Conservation (phyloP, 1,140 invertebrate genomes). For the Pteromalus puparum region DNA sequence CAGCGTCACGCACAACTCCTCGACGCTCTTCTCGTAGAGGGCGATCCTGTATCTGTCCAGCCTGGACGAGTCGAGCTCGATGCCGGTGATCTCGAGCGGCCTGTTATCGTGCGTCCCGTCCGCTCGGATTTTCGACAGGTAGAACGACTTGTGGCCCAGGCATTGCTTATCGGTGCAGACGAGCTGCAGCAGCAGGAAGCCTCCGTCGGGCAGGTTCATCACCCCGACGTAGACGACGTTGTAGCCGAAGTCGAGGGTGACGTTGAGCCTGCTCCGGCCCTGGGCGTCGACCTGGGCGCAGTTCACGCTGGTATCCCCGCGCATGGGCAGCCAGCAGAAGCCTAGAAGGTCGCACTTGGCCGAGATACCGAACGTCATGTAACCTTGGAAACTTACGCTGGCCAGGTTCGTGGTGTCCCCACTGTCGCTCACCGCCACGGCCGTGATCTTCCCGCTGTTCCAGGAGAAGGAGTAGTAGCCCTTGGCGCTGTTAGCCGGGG, state of each 20-base stretch:
- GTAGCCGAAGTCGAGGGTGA: not conserved
- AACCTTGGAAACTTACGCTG: not conserved
- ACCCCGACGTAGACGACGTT: not conserved
- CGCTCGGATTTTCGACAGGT: not conserved
- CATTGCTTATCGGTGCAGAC: not conserved
- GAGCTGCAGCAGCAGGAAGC: conserved; percentile 10
- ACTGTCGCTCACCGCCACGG: not conserved
- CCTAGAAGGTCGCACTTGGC: not conserved
- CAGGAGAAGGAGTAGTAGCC: not conserved
- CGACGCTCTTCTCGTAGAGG: not conserved
- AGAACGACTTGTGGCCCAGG: not conserved
- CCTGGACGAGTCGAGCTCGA: not conserved
- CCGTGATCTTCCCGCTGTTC: not conserved
- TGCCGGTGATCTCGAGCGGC: not conserved
- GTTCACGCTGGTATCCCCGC: not conserved
- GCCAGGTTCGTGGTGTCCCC: not conserved
- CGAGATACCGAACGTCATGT: not conserved
- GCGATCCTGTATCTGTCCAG: not conserved
- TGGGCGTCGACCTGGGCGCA: not conserved
- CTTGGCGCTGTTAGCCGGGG: not conserved
- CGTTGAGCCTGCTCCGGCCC: not conserved
- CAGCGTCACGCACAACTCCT: not conserved
- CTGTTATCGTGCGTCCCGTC: not conserved
- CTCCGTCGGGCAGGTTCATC: not conserved
- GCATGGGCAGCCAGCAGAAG: not conserved